These are phyloP conservation scores for Tachuris rubrigastra DNA, from an alignment of 2,113 vertebrate species.

Conservation along the genomic window DNA sequence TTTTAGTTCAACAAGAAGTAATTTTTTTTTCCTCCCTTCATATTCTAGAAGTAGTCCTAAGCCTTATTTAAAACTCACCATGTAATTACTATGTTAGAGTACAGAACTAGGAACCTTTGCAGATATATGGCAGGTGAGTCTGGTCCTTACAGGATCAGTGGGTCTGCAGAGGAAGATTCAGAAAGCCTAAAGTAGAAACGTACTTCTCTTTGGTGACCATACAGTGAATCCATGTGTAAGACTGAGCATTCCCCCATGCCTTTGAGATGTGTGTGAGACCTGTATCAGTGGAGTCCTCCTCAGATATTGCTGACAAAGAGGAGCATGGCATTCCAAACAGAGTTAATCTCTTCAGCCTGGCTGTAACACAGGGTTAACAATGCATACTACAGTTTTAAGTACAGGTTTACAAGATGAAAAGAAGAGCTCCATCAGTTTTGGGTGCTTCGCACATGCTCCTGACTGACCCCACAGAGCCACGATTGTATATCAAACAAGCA, in stretches of 20 bases:
- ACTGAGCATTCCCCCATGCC: not conserved
- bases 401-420: not conserved
- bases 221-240: not conserved
- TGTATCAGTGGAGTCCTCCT: not conserved
- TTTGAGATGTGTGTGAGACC: not conserved
- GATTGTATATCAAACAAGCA: not conserved
- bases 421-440: not conserved
- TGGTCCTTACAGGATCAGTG: not conserved
- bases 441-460: not conserved
- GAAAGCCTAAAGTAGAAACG: not conserved
- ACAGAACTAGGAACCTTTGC: not conserved
- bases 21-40: not conserved
- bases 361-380: not conserved
- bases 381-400: not conserved
- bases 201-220: not conserved
- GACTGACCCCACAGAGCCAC: not conserved
- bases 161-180: not conserved
- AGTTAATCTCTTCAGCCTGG: not conserved
- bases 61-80: not conserved
- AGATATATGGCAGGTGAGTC: not conserved
- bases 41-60: not conserved
- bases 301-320: not conserved
- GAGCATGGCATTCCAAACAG: not conserved
- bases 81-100: not conserved
- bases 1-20: not conserved